Evolutionary conservation across 2,797 vertebrate species (phyloP).

Genomic region (Hylomyscus alleni): DNA sequence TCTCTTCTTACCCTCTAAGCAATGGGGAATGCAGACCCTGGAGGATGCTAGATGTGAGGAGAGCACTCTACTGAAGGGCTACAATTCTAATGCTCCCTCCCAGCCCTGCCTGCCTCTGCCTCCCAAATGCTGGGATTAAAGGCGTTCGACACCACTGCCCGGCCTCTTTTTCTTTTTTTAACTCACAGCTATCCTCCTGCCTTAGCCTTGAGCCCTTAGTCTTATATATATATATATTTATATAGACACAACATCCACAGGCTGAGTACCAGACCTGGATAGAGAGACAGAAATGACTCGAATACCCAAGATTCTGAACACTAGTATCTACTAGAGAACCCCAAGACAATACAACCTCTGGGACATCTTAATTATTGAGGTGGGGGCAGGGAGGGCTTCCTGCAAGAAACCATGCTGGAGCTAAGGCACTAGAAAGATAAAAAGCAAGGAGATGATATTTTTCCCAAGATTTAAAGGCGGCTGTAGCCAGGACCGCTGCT

Average conservation of each 20-base stretch:
- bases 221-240: neutral
- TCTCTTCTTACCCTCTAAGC: neutral
- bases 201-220: neutral
- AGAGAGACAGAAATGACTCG: neutral
- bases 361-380: neutral
- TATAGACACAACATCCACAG: neutral
- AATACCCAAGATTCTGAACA: neutral
- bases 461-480: neutral
- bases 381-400: neutral
- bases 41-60: too few relatives aligned
- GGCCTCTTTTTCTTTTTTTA: neutral
- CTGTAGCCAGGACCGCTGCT: neutral
- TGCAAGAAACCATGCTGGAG: slow-evolving; percentile 3
- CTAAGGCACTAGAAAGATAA: neutral
- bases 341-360: slow-evolving; percentile 14
- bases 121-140: too few relatives aligned
- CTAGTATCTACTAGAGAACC: neutral
- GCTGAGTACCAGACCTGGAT: neutral
- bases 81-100: neutral
- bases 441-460: neutral
- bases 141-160: too few relatives aligned
- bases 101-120: too few relatives aligned
- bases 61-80: neutral
- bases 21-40: neutral
- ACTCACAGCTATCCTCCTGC: neutral